Evolutionary conservation across 2,113 vertebrate species (phyloP), one percentile per base, ranked within the genome.

Genomic region (Ochotona princeps): DNA sequence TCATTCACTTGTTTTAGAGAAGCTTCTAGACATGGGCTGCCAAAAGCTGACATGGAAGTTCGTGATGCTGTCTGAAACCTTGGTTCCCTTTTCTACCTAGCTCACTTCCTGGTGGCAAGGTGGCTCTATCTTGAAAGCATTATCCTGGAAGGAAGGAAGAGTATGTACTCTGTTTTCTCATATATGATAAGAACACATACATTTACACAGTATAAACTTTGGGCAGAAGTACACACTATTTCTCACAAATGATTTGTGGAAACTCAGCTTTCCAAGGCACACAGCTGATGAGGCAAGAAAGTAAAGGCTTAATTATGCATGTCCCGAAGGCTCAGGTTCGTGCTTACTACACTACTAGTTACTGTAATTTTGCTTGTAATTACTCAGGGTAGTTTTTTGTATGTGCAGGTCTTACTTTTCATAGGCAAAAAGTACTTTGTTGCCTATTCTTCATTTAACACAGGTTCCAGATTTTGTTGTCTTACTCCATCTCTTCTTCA

Each of bases 11-110:
- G 13, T 72, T 80, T 63, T 87, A 13, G 5, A 63, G 76, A 51
- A 78, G 57, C 18, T 25, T 75, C 2, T 5, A 38, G 32, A 28
- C 8, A 18, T 20, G 9, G 70, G 25, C 47, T 49, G 49, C 8
- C 8, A 25, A 65, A 49, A 86, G 17, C 38, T 65, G 49, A 47
- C 18, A 7, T 65, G 54, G 17, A 11, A 2, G 23, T 8, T 7
- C 1, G 20, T 35, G 30, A 38, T 26, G 28, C 20, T 9, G 0
- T 32, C 2, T 13, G 49, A 30, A 51, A 51, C 8, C 9, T 1
- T 79, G 15, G 25, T 9, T 80, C 17, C 14, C 38, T 70, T 26
- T 80, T 1, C 5, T 0, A 1, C 75, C 61, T 20, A n/a, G 38
- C 28, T 83, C 20, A 51, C 26, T 66, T 89, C 49, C 7, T 21